Percentiles rank a stretch among this genome's conserved stretches.
Conservation (phyloP, 2,797 vertebrate species). For the Enteromius fasciolatus region DNA sequence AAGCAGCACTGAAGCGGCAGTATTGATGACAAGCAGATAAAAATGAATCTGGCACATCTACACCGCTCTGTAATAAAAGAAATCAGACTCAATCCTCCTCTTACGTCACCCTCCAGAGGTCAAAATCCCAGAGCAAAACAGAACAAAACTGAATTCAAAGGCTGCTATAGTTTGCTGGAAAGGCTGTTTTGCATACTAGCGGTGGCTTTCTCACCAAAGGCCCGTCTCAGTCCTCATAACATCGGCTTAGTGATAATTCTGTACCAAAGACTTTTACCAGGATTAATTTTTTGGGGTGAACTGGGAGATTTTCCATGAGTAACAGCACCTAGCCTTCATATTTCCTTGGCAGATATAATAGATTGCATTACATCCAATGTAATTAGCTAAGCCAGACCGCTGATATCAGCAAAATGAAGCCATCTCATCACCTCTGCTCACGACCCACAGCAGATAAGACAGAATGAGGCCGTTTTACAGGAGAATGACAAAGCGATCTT, state of each 20-base stretch:
- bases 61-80: not conserved
- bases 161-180: not conserved
- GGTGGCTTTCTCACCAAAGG: not conserved
- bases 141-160: not conserved
- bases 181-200: slow-evolving; percentile 23
- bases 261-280: not conserved
- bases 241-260: not conserved
- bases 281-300: not conserved
- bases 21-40: slow-evolving; percentile 32
- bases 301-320: not conserved
- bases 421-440: slow-evolving; percentile 26
- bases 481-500: slow-evolving; percentile 6
- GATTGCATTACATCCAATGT: slow-evolving; percentile 46
- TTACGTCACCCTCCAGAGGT: not conserved
- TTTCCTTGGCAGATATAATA: slow-evolving; percentile 37
- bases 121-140: not conserved
- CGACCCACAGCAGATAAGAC: slow-evolving; percentile 43
- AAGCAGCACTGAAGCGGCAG: slow-evolving; percentile 6
- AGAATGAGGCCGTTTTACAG: slow-evolving; percentile 52
- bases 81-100: not conserved
- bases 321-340: not conserved
- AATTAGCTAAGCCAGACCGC: slow-evolving; percentile 49
- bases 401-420: slow-evolving; percentile 49
- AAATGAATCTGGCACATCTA: slow-evolving; percentile 18
- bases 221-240: not conserved